phyloP scores from a whole-genome alignment of 2,888 invertebrate genomes.

The Morpho achilles region DNA sequence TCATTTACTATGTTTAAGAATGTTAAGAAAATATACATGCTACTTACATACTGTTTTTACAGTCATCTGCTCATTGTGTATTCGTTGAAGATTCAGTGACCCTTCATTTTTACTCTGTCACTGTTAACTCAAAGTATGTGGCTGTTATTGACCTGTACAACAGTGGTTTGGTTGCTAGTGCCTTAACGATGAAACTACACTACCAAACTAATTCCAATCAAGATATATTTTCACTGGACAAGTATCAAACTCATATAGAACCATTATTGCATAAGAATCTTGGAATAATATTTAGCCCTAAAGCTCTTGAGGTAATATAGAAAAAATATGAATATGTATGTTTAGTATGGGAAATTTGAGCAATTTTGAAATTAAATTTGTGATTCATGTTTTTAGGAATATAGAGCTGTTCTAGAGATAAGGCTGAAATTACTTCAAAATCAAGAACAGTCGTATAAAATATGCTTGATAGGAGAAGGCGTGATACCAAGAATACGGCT shows the following conservation, averaged over 20 bases:
- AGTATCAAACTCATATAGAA: constrained; percentile 62
- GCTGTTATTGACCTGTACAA: constrained; percentile 63
- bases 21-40: neutral
- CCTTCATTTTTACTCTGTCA: constrained; percentile 63
- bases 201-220: constrained; percentile 54
- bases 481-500: constrained; percentile 63
- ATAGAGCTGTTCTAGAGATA: constrained; percentile 65
- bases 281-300: constrained; percentile 62
- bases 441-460: constrained; percentile 58
- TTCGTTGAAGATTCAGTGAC: constrained; percentile 67
- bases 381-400: constrained; percentile 47
- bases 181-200: constrained; percentile 55
- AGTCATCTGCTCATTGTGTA: constrained; percentile 67
- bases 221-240: constrained; percentile 61
- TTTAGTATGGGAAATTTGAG: too few relatives aligned
- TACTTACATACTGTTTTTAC: constrained; percentile 31
- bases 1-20: constrained; percentile 9
- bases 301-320: constrained; percentile 49
- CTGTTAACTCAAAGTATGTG: constrained; percentile 50
- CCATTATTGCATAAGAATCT: constrained; percentile 62
- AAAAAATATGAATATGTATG: neutral
- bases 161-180: constrained; percentile 65
- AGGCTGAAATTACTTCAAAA: constrained; percentile 60
- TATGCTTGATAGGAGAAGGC: constrained; percentile 68
- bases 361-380: too few relatives aligned